A percentile compares a stretch with the other conserved stretches of the same genome.
Conservation (phyloP, 2,113 vertebrate genomes). For the Haemorhous mexicanus region DNA sequence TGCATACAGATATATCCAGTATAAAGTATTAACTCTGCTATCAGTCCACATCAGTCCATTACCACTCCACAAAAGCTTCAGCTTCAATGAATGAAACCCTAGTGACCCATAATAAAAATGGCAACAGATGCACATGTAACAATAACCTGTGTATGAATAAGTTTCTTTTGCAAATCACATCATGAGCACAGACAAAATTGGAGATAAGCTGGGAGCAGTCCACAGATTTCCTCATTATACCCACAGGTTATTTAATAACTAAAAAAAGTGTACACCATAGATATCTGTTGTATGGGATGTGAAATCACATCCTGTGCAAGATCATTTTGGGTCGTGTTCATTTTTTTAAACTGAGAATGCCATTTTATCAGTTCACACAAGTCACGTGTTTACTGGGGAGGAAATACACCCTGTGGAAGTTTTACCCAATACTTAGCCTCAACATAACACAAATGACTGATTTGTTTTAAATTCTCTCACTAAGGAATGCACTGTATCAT, state of each 20-base stretch:
- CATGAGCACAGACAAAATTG: neutral
- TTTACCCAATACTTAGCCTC: neutral
- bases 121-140: neutral
- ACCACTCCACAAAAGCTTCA: neutral
- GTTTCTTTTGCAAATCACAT: neutral
- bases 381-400: neutral
- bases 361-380: neutral
- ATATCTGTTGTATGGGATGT: neutral
- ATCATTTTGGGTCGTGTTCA: neutral
- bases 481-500: neutral
- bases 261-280: neutral
- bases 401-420: neutral
- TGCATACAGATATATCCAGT: neutral
- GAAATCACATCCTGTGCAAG: neutral
- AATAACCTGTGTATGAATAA: neutral
- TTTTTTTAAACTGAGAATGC: neutral
- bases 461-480: neutral
- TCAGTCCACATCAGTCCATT: neutral
- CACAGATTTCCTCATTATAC: neutral
- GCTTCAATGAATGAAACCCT: neutral
- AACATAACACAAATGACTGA: neutral
- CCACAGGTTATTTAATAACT: neutral
- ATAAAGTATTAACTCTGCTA: neutral
- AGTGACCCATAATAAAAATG: neutral
- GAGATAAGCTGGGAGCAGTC: neutral